Conservation (phyloP, 2,888 invertebrate genomes). For the Ectemnius cavifrons region DNA sequence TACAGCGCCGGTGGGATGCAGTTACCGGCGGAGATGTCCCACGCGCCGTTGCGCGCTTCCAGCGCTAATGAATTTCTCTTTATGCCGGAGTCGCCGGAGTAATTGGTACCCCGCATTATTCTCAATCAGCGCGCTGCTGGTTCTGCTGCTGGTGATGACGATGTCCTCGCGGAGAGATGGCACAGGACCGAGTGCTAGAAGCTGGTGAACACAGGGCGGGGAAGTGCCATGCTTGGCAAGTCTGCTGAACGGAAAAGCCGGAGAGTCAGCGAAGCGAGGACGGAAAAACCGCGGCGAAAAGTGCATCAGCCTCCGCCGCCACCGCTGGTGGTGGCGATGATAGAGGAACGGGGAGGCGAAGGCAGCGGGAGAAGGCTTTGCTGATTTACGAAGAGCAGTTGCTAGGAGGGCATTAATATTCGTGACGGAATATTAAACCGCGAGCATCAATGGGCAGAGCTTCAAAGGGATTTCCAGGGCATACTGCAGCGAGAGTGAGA, state of each 20-base stretch:
- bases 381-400: conserved; percentile 63
- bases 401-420: conserved; percentile 63
- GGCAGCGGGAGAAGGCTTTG: conserved; percentile 42
- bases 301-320: conserved; percentile 35
- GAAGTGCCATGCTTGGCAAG: conserved; percentile 7
- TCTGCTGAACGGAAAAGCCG: conserved; percentile 28
- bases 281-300: conserved; percentile 59
- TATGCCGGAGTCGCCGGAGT: conserved; percentile 47
- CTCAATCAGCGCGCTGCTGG: conserved; percentile 60
- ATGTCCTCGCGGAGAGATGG: conserved; percentile 1
- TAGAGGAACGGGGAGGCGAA: neutral
- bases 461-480: conserved; percentile 60
- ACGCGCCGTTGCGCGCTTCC: conserved; percentile 46
- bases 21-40: no score
- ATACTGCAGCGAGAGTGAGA: conserved; percentile 13
- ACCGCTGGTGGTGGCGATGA: conserved; percentile 13
- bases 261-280: conserved; percentile 34
- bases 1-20: conserved; percentile 27
- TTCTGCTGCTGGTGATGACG: conserved; percentile 7
- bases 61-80: conserved; percentile 62
- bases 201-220: neutral
- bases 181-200: neutral
- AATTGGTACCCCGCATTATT: conserved; percentile 64
- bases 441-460: conserved; percentile 60
- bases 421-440: conserved; percentile 65